Conservation (phyloP, 53 echinoderm and acorn worm species). For the Pentamera pediparva region DNA sequence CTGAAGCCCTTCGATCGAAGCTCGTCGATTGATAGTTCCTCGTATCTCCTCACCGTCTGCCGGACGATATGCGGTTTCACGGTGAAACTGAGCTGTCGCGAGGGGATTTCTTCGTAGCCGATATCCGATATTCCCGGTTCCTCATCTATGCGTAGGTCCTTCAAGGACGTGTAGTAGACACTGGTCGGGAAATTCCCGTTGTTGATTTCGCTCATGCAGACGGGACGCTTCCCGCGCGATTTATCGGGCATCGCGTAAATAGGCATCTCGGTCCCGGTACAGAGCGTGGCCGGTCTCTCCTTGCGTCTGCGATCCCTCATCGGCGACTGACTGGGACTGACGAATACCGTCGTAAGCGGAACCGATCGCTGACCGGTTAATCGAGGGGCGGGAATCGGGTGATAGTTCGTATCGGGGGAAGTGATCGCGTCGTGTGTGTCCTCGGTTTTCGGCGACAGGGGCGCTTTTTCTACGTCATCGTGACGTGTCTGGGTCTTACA, state of each 20-base stretch:
- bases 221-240: neutral
- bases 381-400: neutral
- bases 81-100: neutral
- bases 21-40: constrained; percentile 1
- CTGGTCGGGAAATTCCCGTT: neutral
- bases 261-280: constrained; percentile 1
- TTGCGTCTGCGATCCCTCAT: neutral
- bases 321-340: neutral
- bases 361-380: neutral
- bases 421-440: neutral
- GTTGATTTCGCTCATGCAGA: neutral
- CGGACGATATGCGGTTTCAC: constrained; percentile 14
- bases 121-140: neutral
- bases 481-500: neutral
- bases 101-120: neutral
- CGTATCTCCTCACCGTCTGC: constrained; percentile 7
- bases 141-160: neutral
- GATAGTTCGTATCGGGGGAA: neutral
- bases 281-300: constrained; percentile 4
- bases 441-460: neutral
- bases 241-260: constrained; percentile 20
- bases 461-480: neutral
- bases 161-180: neutral
- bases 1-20: neutral
- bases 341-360: too few relatives aligned